phyloP scores from a whole-genome alignment of 2,113 vertebrate genomes.

The Hydrochoerus hydrochaeris region DNA sequence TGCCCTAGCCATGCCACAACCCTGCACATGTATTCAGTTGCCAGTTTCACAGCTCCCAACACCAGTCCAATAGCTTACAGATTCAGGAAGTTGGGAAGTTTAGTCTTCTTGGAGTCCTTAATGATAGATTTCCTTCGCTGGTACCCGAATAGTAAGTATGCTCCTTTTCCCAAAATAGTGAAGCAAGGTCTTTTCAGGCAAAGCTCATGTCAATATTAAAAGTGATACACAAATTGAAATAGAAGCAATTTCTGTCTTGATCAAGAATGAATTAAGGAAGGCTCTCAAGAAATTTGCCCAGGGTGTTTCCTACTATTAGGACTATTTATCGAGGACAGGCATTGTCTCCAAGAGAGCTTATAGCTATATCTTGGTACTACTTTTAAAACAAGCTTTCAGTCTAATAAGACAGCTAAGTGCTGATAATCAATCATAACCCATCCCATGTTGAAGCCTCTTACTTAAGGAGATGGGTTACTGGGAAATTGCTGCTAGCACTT shows the following conservation, averaged over 20 bases:
- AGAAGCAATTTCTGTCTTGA: not conserved
- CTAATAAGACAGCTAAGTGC: slow-evolving; percentile 42
- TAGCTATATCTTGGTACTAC: slow-evolving; percentile 33
- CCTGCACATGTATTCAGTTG: no score
- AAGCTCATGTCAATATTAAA: slow-evolving; percentile 24
- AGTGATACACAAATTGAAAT: not conserved
- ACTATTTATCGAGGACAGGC: not conserved
- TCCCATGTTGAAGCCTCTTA: slow-evolving; percentile 43
- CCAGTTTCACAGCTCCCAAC: no score
- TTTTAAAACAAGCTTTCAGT: slow-evolving; percentile 19
- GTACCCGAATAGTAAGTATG: not conserved
- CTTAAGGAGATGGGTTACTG: slow-evolving; percentile 69
- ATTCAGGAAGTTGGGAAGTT: not conserved
- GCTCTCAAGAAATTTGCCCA: not conserved
- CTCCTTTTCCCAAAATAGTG: not conserved
- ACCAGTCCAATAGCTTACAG: not conserved
- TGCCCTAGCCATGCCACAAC: no score
- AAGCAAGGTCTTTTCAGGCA: not conserved
- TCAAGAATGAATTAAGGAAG: slow-evolving; percentile 15
- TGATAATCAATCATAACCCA: slow-evolving; percentile 64
- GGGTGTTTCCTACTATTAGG: not conserved
- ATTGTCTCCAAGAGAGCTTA: slow-evolving; percentile 51
- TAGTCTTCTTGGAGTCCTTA: not conserved
- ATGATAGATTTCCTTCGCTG: slow-evolving; percentile 40
- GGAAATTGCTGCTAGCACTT: slow-evolving; percentile 60